These are phyloP conservation scores for Ibidorhyncha struthersii DNA, from an alignment of 2,113 vertebrate species.

Conservation along the genomic window DNA sequence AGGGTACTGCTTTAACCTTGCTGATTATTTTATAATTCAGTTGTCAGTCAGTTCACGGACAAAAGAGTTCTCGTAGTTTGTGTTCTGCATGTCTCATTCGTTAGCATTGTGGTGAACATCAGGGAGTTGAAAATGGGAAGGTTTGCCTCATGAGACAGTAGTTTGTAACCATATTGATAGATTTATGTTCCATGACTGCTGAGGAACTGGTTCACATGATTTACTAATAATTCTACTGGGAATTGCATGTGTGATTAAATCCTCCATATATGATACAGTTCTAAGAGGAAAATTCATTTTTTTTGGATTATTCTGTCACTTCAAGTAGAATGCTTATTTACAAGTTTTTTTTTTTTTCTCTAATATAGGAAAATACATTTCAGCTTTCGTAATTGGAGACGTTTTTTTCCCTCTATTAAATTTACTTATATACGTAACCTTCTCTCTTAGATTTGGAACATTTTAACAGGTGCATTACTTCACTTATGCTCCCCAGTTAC, in stretches of 20 bases:
- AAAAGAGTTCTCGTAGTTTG: background rate
- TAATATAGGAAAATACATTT: background rate
- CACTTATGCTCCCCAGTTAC: slow-evolving; percentile 81
- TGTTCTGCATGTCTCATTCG: background rate
- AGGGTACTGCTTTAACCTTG: slow-evolving; percentile 75
- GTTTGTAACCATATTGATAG: background rate
- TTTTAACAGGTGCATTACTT: slow-evolving; percentile 79
- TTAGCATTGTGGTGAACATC: background rate
- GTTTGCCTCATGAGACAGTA: background rate
- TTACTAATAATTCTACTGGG: background rate
- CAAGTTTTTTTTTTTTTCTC: background rate
- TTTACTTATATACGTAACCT: background rate
- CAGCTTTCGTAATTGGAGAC: background rate
- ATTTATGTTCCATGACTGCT: background rate
- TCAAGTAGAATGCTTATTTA: background rate
- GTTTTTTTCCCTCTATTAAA: too few species aligned
- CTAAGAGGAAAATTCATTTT: background rate
- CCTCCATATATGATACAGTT: background rate
- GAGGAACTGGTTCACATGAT: background rate
- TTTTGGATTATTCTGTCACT: background rate
- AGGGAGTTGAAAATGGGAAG: background rate
- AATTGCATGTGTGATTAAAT: background rate
- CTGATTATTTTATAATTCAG: background rate
- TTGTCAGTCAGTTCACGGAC: background rate
- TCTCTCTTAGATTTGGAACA: slow-evolving; percentile 84